Conservation (phyloP, 92 coral and sea anemone species). For the Epizoanthus illoricatus region DNA sequence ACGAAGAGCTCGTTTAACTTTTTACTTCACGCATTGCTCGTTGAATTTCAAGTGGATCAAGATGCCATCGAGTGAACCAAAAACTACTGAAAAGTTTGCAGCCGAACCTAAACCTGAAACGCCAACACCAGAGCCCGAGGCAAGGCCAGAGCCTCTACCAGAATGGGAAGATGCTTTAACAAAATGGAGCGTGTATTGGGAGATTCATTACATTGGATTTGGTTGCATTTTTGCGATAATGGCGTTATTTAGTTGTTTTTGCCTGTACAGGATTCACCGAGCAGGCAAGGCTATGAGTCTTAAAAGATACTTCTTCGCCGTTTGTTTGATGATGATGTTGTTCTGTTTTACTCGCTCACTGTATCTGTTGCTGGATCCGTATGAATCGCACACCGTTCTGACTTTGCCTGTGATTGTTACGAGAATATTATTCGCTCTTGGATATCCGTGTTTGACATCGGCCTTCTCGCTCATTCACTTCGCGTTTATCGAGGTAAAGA, state of each 20-base stretch:
- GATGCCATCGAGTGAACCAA: too few species aligned
- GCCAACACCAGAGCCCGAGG: too few species aligned
- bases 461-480: slow-evolving; percentile 78
- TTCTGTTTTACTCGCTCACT: slow-evolving; percentile 61
- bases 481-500: slow-evolving; percentile 79
- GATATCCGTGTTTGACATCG: slow-evolving; percentile 78
- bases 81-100: too few species aligned
- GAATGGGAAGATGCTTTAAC: too few species aligned
- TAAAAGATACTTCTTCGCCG: slow-evolving; percentile 64
- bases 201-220: slow-evolving; percentile 73
- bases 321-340: slow-evolving; percentile 58
- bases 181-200: slow-evolving; percentile 47
- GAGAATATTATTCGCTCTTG: slow-evolving; percentile 70
- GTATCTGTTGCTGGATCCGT: slow-evolving; percentile 68
- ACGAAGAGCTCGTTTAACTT: too few species aligned
- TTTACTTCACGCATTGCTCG: too few species aligned
- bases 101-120: too few species aligned
- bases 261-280: slow-evolving; percentile 54
- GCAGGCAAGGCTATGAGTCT: slow-evolving; percentile 54
- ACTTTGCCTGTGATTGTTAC: slow-evolving; percentile 70
- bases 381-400: slow-evolving; percentile 70
- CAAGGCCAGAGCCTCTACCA: too few species aligned
- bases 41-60: too few species aligned
- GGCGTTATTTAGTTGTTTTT: slow-evolving; percentile 55
- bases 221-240: slow-evolving; percentile 52